Base-by-base conservation (phyloP, 1,140 invertebrate species). In the Onthophagus taurus region DNA sequence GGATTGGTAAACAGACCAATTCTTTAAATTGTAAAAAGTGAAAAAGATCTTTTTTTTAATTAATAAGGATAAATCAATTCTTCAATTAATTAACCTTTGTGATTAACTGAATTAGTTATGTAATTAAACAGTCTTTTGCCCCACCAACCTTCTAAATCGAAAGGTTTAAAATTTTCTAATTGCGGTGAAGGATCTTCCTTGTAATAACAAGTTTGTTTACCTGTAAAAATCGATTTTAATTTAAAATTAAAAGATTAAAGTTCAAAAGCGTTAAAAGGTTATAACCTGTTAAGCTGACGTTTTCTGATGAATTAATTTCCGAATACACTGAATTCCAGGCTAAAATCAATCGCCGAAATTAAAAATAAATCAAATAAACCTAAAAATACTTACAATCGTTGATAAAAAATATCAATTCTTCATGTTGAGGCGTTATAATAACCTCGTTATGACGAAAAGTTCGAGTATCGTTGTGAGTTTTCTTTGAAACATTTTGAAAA, bases 61-160 rank as follows among this genome's bases (percentile, higher is more conserved):
- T n/a, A n/a, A n/a, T n/a, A n/a, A n/a, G n/a, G n/a, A n/a, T n/a
- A n/a, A n/a, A n/a, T n/a, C n/a, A n/a, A n/a, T n/a, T n/a, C n/a
- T n/a, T n/a, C n/a, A n/a, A n/a, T n/a, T n/a, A n/a, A n/a, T 45
- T 45, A 48, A 24, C 33, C 43, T 29, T 51, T 51, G 2, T 35
- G 34, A 31, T 53, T 53, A 13, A 49, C 43, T 19, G 51, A 53
- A 34, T 47, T 50, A 33, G 57, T 61, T 13, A 61, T 58, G 23
- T 54, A 53, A 11, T 48, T 56, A 48, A 56, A 61, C 31, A 89
- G 66, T 50, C 85, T 67, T 59, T 85, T 83, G 31, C 85, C 85
- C 85, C 85, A 90, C 83, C 85, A 90, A 9, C 83, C 79, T 58
- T 89, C 86, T 53, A 90, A 67, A 67, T 89, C 85, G 57, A 89